phyloP scores from a whole-genome alignment of 1,140 invertebrate genomes.

The Spodoptera frugiperda region DNA sequence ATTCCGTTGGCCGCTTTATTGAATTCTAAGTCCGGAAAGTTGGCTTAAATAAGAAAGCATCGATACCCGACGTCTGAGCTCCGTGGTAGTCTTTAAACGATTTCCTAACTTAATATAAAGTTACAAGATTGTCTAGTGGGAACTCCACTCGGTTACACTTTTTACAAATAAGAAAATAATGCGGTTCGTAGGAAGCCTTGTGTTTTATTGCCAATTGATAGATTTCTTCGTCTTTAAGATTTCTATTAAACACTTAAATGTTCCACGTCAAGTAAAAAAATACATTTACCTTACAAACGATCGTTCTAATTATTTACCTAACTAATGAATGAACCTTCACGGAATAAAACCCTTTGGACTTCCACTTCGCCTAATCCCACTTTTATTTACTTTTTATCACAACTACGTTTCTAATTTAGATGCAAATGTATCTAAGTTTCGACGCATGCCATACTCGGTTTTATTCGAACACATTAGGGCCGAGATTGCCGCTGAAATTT shows the following conservation, averaged over 20 bases:
- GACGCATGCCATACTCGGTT: conserved; percentile 41
- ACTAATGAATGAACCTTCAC: not conserved
- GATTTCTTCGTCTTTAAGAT: too few species aligned
- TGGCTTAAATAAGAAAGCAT: conserved; percentile 77
- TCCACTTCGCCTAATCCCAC: conserved; percentile 22
- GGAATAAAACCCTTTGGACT: conserved; percentile 22
- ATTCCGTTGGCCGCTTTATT: conserved; percentile 78
- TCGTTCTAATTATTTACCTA: conserved; percentile 24
- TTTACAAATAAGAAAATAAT: conserved; percentile 13
- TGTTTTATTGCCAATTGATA: not conserved
- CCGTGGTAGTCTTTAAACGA: conserved; percentile 64
- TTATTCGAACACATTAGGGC: conserved; percentile 35
- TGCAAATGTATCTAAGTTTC: conserved; percentile 45
- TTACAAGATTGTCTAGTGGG: conserved; percentile 63
- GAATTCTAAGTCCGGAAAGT: conserved; percentile 77
- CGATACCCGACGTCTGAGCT: conserved; percentile 69
- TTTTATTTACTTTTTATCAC: conserved; percentile 35
- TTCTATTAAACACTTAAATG: too few species aligned
- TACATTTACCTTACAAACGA: not conserved
- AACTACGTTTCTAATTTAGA: conserved; percentile 45
- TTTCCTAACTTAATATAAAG: conserved; percentile 71
- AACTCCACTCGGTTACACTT: conserved; percentile 49
- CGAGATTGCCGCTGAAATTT: conserved; percentile 47
- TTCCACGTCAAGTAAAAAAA: too few species aligned
- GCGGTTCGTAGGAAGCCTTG: not conserved